phyloP scores from a whole-genome alignment of 2,888 invertebrate genomes.

The Scrobipalpa costella region DNA sequence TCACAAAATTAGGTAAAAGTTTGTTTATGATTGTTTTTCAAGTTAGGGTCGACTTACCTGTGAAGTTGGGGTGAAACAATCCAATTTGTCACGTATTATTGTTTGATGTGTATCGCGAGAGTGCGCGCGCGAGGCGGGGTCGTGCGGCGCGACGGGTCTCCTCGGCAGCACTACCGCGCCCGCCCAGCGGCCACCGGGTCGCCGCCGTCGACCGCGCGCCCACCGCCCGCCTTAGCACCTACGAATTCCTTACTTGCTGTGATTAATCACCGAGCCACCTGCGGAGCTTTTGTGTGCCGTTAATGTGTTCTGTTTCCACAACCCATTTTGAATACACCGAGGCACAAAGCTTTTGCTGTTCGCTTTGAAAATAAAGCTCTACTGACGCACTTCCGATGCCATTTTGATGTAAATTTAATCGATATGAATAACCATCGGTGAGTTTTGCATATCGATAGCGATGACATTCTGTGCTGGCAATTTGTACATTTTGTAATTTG shows the following conservation, averaged over 20 bases:
- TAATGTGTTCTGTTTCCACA: conserved; percentile 59
- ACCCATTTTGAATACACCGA: conserved; percentile 56
- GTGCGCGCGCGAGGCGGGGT: too few species aligned
- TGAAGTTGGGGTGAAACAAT: too few species aligned
- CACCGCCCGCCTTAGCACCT: conserved; percentile 38
- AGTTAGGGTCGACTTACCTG: too few species aligned
- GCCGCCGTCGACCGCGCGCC: conserved; percentile 45
- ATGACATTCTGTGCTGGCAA: too few species aligned
- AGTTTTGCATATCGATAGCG: conserved; percentile 17
- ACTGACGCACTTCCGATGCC: conserved; percentile 6
- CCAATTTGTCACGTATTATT: too few species aligned
- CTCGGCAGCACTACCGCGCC: too few species aligned
- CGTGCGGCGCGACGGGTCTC: conserved; percentile 25
- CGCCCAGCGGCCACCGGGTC: conserved; percentile 34
- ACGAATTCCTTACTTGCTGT: conserved; percentile 66
- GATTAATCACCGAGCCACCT: conserved; percentile 78
- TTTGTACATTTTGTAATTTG: neutral
- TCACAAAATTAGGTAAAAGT: neutral
- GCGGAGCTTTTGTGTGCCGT: conserved; percentile 73
- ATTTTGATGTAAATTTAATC: conserved; percentile 22
- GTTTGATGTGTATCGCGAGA: too few species aligned
- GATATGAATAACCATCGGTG: conserved; percentile 17
- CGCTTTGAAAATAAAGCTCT: conserved; percentile 14
- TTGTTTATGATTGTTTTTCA: neutral
- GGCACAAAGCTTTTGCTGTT: conserved; percentile 34